Evolutionary conservation across 2,797 vertebrate species (phyloP).

Genomic region (Graptemys geographica): DNA sequence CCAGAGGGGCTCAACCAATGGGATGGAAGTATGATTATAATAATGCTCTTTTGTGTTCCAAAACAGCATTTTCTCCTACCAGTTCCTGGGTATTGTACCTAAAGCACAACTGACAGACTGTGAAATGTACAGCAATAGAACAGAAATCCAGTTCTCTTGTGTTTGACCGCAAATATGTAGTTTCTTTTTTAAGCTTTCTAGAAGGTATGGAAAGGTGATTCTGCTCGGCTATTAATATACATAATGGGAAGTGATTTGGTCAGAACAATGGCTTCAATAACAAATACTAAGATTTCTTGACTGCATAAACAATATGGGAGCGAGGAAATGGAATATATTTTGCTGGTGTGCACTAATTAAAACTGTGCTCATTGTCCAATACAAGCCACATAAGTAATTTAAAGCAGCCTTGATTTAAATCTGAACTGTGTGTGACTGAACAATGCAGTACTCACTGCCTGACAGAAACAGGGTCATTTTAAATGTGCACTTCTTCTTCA

Average conservation of each 20-base stretch:
- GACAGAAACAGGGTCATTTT: neutral
- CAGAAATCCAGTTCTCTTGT: neutral
- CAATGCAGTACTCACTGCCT: neutral
- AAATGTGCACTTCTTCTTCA: neutral
- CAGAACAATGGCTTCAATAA: neutral
- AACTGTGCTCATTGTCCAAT: rapidly evolving
- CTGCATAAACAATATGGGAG: neutral
- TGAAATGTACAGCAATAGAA: neutral
- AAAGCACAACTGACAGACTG: neutral
- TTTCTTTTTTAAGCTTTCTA: neutral
- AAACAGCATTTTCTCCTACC: neutral
- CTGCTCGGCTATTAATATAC: neutral
- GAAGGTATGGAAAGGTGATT: neutral
- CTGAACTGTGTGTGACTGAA: neutral
- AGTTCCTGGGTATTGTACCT: neutral
- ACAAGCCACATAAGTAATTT: neutral
- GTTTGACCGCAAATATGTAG: neutral
- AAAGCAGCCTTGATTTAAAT: neutral
- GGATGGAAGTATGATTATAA: neutral
- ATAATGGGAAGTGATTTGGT: neutral
- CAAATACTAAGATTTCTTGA: neutral
- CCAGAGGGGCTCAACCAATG: neutral
- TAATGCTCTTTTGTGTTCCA: neutral
- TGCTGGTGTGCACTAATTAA: rapidly evolving
- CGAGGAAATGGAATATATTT: neutral